Base-by-base conservation (phyloP, 2,888 invertebrate genomes). In the Volucella bombylans region DNA sequence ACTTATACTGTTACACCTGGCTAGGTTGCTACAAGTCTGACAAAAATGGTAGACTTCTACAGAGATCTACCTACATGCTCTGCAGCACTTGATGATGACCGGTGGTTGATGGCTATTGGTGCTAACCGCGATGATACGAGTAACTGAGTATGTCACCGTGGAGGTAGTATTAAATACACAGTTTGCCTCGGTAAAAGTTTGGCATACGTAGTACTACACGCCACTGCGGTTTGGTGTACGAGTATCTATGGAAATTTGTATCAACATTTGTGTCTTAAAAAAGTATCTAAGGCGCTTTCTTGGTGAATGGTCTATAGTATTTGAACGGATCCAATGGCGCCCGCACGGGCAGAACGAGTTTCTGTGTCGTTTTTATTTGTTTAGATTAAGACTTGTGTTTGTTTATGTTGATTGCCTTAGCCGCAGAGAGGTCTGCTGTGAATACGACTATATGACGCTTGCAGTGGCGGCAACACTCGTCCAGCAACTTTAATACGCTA, bases 341-440 rank as follows among this genome's bases (percentile, higher is more conserved):
- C 50, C 43, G 59, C 45, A 31, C 61, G 61, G 43, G 43, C 59
- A 31, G 31, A 31, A 31, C 31, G 31, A 31, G 41, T 61, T 39
- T 64, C 39, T 64, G 50, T 50, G 41, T 31, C 67, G 54, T 8
- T 57, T 71, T 72, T 72, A 65, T 73, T 79, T 79, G 72, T 72
- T 79, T 74, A 52, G 55, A 68, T 64, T 64, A 52, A 18, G 49
- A 64, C 61, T 62, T 69, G 50, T 81, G 69, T 81, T 81, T 81
- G 76, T 76, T 81, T 81, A 76, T 71, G 76, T 59, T 81, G 69
- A 76, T 81, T 71, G 65, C 62, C 73, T 55, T 49, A 43, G 45
- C 31, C 31, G 43, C 45, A 43, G 68, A 50, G 10, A 45, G 15
- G 54, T 39, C 45, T 15, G 31, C n/a, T n/a, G 15, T 38, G 45